Conservation (phyloP, 2,888 invertebrate species). For the Sesia apiformis region DNA sequence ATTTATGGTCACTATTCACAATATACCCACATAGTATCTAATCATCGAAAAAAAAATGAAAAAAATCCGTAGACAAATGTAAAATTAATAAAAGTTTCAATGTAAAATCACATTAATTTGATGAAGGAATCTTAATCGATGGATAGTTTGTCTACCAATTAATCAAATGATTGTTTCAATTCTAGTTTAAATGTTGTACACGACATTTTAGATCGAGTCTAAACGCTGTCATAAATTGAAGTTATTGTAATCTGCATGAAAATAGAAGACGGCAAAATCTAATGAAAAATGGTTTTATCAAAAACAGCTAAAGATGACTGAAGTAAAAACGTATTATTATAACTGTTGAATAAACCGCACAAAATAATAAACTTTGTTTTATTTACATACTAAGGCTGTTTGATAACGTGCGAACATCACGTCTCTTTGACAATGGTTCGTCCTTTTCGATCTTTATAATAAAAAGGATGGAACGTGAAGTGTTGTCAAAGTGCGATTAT, state of each 20-base stretch:
- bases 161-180: not conserved
- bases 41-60: not conserved
- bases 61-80: not conserved
- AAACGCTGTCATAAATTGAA: slow-evolving; percentile 1
- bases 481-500: too few relatives aligned
- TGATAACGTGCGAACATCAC: too few relatives aligned
- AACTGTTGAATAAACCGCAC: slow-evolving; percentile 74
- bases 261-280: slow-evolving; percentile 14
- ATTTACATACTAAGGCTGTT: too few relatives aligned
- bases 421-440: too few relatives aligned
- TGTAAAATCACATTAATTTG: slow-evolving; percentile 42
- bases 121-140: slow-evolving; percentile 8
- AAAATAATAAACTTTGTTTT: slow-evolving; percentile 47
- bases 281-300: slow-evolving; percentile 20
- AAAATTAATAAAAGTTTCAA: slow-evolving; percentile 22
- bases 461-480: too few relatives aligned
- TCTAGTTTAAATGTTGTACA: not conserved
- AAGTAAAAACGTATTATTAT: slow-evolving; percentile 64
- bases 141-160: not conserved
- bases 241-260: slow-evolving; percentile 14
- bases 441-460: too few relatives aligned
- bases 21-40: not conserved
- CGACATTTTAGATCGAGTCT: not conserved
- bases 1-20: not conserved
- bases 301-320: slow-evolving; percentile 62